Percentiles rank a stretch among this genome's conserved stretches.
Evolutionary conservation across 2,797 vertebrate genomes (phyloP).

Genomic region (Syndactyla subalaris): DNA sequence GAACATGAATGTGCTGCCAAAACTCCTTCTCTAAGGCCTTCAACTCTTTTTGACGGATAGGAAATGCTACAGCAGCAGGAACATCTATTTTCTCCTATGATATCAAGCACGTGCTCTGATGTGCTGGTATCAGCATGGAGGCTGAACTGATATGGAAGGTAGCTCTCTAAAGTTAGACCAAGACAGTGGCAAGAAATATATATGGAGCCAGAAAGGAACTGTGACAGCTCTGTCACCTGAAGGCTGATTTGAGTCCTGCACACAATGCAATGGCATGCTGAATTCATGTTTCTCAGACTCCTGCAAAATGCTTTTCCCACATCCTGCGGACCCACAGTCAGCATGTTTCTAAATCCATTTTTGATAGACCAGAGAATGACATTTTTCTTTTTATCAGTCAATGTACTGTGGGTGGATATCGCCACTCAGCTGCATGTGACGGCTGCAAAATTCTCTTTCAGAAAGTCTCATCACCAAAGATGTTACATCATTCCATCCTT

Average conservation of each 20-base stretch:
- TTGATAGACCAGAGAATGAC: neutral
- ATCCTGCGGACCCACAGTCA: neutral
- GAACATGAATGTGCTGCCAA: neutral
- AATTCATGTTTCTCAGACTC: neutral
- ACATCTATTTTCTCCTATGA: neutral
- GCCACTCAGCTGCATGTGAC: neutral
- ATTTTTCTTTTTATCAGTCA: conserved; percentile 2
- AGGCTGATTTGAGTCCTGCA: neutral
- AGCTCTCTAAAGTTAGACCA: neutral
- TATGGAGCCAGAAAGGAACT: neutral
- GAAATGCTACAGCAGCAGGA: neutral
- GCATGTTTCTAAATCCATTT: neutral
- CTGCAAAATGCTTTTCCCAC: neutral
- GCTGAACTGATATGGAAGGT: neutral
- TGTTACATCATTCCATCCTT: neutral
- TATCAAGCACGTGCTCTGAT: neutral
- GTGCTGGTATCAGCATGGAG: neutral
- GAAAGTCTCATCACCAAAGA: neutral
- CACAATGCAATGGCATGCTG: neutral
- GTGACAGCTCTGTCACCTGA: neutral
- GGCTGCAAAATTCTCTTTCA: neutral
- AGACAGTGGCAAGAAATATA: neutral
- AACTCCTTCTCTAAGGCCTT: conserved; percentile 7
- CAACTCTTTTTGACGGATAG: neutral
- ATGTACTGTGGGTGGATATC: neutral